phyloP scores from a whole-genome alignment of 2,113 vertebrate genomes.

The Indri indri region DNA sequence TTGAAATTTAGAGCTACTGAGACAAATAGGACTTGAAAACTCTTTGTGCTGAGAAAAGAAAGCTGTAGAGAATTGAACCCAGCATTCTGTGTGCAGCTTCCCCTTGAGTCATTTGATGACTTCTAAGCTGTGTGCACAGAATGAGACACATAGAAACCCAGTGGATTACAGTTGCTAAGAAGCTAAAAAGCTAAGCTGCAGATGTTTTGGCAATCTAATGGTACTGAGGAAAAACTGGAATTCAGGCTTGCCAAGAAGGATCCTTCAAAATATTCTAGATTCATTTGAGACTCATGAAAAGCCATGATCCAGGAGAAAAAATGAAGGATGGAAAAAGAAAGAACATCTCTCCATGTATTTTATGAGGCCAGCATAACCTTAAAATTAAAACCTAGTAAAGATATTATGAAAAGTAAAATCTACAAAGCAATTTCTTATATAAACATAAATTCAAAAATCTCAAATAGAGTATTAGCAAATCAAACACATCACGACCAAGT shows the following conservation, averaged over 20 bases:
- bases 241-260: neutral
- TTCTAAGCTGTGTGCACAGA: neutral
- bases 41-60: neutral
- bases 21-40: neutral
- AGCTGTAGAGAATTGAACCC: neutral
- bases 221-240: neutral
- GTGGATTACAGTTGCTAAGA: neutral
- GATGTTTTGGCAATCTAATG: neutral
- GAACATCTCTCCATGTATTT: neutral
- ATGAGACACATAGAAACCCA: neutral
- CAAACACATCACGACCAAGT: neutral
- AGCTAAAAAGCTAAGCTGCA: neutral
- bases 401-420: slow-evolving; percentile 24
- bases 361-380: neutral
- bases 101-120: neutral
- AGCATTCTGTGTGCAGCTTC: neutral
- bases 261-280: neutral
- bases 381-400: slow-evolving; percentile 10
- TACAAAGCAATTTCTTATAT: neutral
- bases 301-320: neutral
- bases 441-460: neutral
- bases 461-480: slow-evolving; percentile 36
- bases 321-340: neutral
- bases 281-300: neutral
- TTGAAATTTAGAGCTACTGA: neutral